Conservation (phyloP, 2,888 invertebrate genomes). For the Mimachlamys varia region DNA sequence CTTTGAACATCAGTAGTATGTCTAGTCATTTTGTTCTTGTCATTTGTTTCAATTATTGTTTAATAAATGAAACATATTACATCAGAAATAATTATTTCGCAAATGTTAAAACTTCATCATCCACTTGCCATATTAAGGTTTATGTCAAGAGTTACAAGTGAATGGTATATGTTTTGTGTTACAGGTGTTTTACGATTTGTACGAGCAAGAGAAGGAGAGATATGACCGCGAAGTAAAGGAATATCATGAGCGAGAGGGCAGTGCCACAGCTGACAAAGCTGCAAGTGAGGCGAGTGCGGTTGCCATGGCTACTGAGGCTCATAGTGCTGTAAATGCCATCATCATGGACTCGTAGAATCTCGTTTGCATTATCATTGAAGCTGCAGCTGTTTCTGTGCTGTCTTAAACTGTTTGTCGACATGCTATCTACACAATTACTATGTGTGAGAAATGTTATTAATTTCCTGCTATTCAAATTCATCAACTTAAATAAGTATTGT, state of each 20-base stretch:
- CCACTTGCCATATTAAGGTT: too few relatives aligned
- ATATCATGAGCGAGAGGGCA: constrained; percentile 56
- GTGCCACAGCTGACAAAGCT: background rate
- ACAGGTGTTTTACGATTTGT: constrained; percentile 76
- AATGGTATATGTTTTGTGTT: constrained; percentile 45
- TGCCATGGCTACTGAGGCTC: constrained; percentile 60
- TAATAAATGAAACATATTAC: too few relatives aligned
- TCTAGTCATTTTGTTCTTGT: too few relatives aligned
- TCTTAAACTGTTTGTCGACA: background rate
- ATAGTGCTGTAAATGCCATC: constrained; percentile 61
- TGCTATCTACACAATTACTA: background rate
- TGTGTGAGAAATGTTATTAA: background rate
- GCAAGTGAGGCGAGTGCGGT: constrained; percentile 41
- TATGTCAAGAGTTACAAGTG: background rate
- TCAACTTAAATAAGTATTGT: background rate
- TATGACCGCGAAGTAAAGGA: constrained; percentile 68
- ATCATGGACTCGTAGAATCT: constrained; percentile 47
- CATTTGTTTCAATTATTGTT: too few relatives aligned
- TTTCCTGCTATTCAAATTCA: background rate
- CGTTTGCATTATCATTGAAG: background rate
- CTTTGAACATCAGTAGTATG: too few relatives aligned
- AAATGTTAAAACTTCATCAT: too few relatives aligned
- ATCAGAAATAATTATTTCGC: too few relatives aligned
- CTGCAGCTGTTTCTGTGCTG: background rate
- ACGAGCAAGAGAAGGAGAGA: constrained; percentile 73